These are phyloP conservation scores for Ectropis crepuscularia DNA, from an alignment of 2,888 invertebrate genomes.

Conservation along the genomic window DNA sequence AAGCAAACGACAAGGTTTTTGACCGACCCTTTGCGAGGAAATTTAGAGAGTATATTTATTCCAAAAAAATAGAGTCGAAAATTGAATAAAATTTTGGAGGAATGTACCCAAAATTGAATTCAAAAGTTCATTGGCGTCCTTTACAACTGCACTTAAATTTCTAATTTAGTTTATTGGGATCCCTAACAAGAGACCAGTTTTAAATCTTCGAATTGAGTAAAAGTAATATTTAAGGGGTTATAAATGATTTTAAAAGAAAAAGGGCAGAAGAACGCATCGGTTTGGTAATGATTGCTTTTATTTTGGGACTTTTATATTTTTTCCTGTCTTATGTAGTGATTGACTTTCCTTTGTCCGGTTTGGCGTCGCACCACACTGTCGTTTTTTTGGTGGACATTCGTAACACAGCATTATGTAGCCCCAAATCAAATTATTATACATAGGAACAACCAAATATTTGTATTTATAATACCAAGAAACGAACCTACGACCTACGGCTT, in stretches of 20 bases:
- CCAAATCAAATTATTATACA: no score
- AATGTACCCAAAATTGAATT: background rate
- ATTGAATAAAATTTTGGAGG: background rate
- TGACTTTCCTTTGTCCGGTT: no score
- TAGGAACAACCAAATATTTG: no score
- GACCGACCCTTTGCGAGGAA: constrained; percentile 27
- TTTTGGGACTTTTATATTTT: background rate
- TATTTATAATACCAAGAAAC: no score
- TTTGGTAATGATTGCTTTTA: constrained; percentile 7
- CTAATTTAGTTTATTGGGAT: constrained; percentile 18
- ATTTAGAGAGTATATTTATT: background rate
- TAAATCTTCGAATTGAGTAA: constrained; percentile 22
- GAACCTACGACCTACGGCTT: no score
- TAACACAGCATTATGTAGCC: no score
- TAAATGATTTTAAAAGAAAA: constrained; percentile 16
- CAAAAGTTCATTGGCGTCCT: constrained; percentile 4
- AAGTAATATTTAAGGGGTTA: constrained; percentile 21
- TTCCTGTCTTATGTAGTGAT: no score
- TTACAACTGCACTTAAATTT: constrained; percentile 19
- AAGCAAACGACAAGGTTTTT: constrained; percentile 29
- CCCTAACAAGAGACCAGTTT: constrained; percentile 1
- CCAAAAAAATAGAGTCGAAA: constrained; percentile 4
- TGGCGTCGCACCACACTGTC: no score
- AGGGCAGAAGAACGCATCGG: background rate
- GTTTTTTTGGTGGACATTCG: no score